These are phyloP conservation scores for Ceratina calcarata DNA, from an alignment of 1,140 invertebrate genomes.

Conservation along the genomic window DNA sequence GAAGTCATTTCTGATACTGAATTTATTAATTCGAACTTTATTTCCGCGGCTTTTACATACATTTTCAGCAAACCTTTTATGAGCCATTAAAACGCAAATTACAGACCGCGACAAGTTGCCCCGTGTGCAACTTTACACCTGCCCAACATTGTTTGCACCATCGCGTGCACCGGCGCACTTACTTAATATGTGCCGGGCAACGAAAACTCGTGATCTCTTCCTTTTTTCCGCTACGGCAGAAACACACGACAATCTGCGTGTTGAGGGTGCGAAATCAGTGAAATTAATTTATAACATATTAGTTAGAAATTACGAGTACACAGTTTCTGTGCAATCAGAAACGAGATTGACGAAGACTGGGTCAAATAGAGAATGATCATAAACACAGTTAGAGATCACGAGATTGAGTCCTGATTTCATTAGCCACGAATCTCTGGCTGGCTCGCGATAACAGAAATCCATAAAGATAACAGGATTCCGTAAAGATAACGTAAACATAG, in stretches of 20 bases:
- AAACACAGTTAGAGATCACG: slow-evolving; percentile 26
- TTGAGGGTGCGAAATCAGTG: neutral
- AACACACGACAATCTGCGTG: too few species aligned
- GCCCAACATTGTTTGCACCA: neutral
- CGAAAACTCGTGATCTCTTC: neutral
- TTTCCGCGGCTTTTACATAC: neutral
- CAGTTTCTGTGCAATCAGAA: neutral
- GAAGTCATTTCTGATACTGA: neutral
- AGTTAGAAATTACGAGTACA: too few species aligned
- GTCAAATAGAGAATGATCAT: neutral
- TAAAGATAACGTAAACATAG: slow-evolving; percentile 34
- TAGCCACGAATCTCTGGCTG: neutral
- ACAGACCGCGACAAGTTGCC: slow-evolving; percentile 3
- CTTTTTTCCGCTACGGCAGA: neutral
- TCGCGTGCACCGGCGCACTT: slow-evolving; percentile 8
- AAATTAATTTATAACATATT: too few species aligned
- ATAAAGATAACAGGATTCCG: slow-evolving; percentile 35
- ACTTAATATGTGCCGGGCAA: neutral
- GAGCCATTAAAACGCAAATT: slow-evolving; percentile 28
- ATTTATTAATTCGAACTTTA: slow-evolving; percentile 12
- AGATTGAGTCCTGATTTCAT: slow-evolving; percentile 34
- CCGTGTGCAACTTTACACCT: slow-evolving; percentile 10
- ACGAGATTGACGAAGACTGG: neutral
- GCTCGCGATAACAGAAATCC: slow-evolving; percentile 36
- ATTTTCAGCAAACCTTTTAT: slow-evolving; percentile 20